Evolutionary conservation across 2,797 vertebrate species (phyloP).

Genomic region (Heliangelus exortis): DNA sequence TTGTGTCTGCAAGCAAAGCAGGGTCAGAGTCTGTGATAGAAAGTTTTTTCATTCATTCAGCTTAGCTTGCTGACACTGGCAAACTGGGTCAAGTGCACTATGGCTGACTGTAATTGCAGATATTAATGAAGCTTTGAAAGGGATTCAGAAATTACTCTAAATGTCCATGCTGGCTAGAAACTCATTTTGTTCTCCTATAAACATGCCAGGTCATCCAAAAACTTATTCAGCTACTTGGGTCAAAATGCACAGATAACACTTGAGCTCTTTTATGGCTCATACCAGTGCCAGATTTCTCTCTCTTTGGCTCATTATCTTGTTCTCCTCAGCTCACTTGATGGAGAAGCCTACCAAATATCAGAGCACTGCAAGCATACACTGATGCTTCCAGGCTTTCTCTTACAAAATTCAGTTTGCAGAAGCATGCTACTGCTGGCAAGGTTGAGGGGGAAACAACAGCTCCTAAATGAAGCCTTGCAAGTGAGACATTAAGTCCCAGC

Average conservation of each 20-base stretch:
- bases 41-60: constrained; percentile 31
- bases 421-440: background rate
- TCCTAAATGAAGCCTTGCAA: background rate
- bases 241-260: constrained; percentile 43
- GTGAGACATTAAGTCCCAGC: background rate
- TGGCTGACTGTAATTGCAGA: constrained; percentile 66
- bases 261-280: constrained; percentile 38
- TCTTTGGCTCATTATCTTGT: constrained; percentile 40
- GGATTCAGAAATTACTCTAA: constrained; percentile 58
- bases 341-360: background rate
- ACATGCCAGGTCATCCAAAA: constrained; percentile 57
- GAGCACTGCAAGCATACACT: background rate
- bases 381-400: background rate
- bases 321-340: constrained; percentile 21
- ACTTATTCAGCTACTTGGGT: constrained; percentile 55
- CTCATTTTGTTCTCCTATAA: constrained; percentile 71
- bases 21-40: background rate
- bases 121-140: constrained; percentile 71
- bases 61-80: constrained; percentile 49
- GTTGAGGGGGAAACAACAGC: background rate
- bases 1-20: background rate
- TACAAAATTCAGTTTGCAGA: constrained; percentile 16
- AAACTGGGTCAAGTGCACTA: constrained; percentile 44
- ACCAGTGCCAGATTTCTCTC: background rate
- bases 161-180: constrained; percentile 56